Base-by-base conservation (phyloP, 2,797 vertebrate species). In the Rallus crepitans region DNA sequence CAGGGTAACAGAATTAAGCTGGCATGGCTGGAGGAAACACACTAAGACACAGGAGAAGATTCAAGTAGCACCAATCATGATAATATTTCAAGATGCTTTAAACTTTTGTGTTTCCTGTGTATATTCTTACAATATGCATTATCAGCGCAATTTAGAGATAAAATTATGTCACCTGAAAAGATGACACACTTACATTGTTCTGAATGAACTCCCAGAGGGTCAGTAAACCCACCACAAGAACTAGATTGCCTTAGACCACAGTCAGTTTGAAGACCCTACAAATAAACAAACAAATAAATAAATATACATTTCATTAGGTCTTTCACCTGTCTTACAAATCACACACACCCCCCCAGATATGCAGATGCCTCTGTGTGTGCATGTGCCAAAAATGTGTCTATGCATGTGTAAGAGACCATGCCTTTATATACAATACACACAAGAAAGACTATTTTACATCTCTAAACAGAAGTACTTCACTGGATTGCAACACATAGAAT, bases 171-270 rank as follows among this genome's bases (percentile, higher is more conserved):
- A 71, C 13, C 23, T 71, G 71, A 66, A 40, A 16, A 55, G 33
- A 65, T 1, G 3, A n/a, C n/a, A 90, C 37, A 98, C 97, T 98
- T 93, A 98, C 98, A 2, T 94, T 98, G 97, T 56, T 98, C 97
- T 86, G 97, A 96, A 78, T 86, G 98, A 80, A 79, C 90, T 89
- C 95, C 76, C 91, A 98, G 48, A 7, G 98, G 98, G 65, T 99
- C 99, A 8, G 98, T 98, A 97, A 99, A 99, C n/a, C 98, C 99
- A 81, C 98, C 97, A 5, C 98, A 99, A 15, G 99, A 99, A 97
- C 98, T 98, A 89, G 99, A 98, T 2, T 98, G 98, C 95, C 98
- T 98, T 83, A 99, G 98, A 50, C 97, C 97, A 94, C 97, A 95
- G 96, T 99, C 98, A 83, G 93, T 79, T 40, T 97, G 97, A 96